Percentiles rank a stretch among this genome's conserved stretches.
Evolutionary conservation across 23 tunicate species (phyloP).

Genomic region (Halocynthia roretzi): DNA sequence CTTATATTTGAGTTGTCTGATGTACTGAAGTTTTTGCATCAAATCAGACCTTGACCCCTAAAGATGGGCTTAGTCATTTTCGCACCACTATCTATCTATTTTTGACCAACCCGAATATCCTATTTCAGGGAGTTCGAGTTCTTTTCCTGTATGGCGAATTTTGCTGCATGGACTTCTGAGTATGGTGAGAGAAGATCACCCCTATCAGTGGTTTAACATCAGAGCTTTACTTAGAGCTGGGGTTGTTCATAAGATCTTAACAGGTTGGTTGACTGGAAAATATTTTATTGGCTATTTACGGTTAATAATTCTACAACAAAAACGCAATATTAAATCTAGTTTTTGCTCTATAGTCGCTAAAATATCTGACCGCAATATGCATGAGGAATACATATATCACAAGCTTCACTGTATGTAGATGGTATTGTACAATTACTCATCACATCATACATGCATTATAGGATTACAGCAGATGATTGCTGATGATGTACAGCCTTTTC

Average conservation of each 20-base stretch:
- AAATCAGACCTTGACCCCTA: no score
- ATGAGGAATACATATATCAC: no score
- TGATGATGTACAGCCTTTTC: conserved; percentile 38
- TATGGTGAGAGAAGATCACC: conserved; percentile 60
- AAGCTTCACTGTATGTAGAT: no score
- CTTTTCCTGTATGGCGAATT: conserved; percentile 52
- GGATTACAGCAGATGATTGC: conserved; percentile 72
- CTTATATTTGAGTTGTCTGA: no score
- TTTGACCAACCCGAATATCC: background rate
- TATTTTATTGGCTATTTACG: background rate
- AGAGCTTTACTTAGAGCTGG: conserved; percentile 51
- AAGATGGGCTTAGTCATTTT: background rate
- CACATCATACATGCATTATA: conserved; percentile 3
- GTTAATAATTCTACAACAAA: no score
- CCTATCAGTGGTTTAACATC: conserved; percentile 83
- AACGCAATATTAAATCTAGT: no score
- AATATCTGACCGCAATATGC: no score
- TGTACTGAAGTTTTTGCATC: no score
- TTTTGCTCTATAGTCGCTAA: no score
- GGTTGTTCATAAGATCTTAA: conserved; percentile 46
- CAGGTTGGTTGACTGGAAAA: conserved; percentile 29
- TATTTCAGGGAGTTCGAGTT: conserved; percentile 37
- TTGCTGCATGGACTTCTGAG: conserved; percentile 52
- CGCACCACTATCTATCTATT: background rate
- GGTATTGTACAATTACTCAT: no score